Base-by-base conservation (phyloP, 2,113 vertebrate species). In the Carlito syrichta region DNA sequence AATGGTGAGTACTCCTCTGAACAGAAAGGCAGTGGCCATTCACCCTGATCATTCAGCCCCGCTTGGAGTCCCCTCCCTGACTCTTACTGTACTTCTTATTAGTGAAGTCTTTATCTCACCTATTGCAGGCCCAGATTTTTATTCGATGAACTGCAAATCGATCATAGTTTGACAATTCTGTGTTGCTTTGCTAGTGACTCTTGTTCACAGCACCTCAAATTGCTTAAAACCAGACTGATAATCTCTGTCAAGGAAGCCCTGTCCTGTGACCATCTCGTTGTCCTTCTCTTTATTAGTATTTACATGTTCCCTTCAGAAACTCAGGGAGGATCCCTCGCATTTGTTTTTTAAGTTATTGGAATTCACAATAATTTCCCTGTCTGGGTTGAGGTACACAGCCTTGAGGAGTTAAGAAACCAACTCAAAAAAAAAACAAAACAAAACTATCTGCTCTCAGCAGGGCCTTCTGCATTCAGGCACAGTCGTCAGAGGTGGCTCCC, bases 221-320 rank as follows among this genome's bases (percentile, higher is more conserved):
- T 88, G 22, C 54, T 79, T 95, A 78, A 40, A 82, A 91, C 74
- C 30, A 38, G 17, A 9, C 84, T 32, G 25, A 17, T 48, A 78
- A 38, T 38, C 68, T 91, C 38, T 45, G 35, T 43, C 30, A 20
- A 60, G 45, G 69, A 78, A 60, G 12, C 13, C 48, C 45, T 76
- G 23, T 16, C 16, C 30, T 3, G 2, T 50, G 83, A 52, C 40
- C 52, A 19, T 35, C 56, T 25, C n/a, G 10, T 38, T 69, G 52
- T 50, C 48, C 32, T 86, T 87, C 68, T 93, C 17, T 86, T 89
- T 71, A 63, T 81, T 68, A 54, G 12, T 71, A 73, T 92, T 86
- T 89, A 9, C n/a, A 77, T 25, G 32, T 50, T n/a, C 50, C 23
- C 38, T 71, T 86, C 43, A 81, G 73, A 84, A 86, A 87, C n/a